These are phyloP conservation scores for Lithophane ornitopus DNA, from an alignment of 2,888 invertebrate genomes.

Conservation along the genomic window DNA sequence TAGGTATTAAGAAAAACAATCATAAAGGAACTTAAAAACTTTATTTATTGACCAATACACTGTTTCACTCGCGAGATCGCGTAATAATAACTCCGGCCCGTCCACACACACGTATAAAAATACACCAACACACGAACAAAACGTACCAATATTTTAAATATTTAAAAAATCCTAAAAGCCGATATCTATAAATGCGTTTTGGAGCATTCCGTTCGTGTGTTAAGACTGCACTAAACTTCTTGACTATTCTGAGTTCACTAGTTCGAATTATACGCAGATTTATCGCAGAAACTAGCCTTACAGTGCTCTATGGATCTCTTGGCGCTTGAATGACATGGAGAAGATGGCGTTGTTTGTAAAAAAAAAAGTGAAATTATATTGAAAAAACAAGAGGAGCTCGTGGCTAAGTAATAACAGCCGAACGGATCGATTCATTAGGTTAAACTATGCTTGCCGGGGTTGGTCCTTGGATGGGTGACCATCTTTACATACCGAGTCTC, in stretches of 20 bases:
- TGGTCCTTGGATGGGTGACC: too few species aligned
- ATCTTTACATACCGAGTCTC: too few species aligned
- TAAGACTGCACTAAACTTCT: constrained; percentile 30
- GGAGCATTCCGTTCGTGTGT: constrained; percentile 48
- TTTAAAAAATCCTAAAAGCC: constrained; percentile 59
- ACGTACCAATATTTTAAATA: constrained; percentile 44
- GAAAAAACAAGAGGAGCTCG: too few species aligned
- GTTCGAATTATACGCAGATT: constrained; percentile 5
- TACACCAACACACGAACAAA: constrained; percentile 52
- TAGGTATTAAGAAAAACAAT: constrained; percentile 35
- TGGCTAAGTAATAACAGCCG: too few species aligned
- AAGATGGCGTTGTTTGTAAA: neutral
- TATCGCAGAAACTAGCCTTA: neutral
- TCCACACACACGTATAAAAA: constrained; percentile 45
- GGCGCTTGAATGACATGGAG: neutral
- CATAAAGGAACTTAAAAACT: constrained; percentile 68
- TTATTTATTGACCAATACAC: constrained; percentile 68
- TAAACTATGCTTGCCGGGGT: too few species aligned
- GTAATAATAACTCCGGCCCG: constrained; percentile 43
- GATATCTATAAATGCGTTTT: constrained; percentile 57
- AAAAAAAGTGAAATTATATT: neutral
- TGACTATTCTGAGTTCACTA: constrained; percentile 1
- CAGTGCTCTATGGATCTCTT: neutral
- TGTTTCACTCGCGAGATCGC: constrained; percentile 63
- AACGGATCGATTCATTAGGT: too few species aligned